phyloP scores from a whole-genome alignment of 2,113 vertebrate genomes.

The Mirounga angustirostris region DNA sequence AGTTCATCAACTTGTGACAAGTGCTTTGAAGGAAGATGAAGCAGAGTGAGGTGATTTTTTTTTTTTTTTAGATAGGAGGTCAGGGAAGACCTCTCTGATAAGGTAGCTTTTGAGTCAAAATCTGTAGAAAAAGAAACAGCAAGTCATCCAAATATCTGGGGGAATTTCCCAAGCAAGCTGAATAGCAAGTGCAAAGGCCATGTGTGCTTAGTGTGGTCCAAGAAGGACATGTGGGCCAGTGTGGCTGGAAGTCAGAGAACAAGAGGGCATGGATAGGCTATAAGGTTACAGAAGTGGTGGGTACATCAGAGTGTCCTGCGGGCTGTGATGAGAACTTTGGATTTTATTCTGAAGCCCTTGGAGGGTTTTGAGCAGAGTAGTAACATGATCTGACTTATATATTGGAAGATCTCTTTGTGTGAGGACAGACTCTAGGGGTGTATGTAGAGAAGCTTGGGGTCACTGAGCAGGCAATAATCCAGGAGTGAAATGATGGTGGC shows the following conservation, averaged over 20 bases:
- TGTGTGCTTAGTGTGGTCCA: background rate
- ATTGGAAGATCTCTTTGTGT: background rate
- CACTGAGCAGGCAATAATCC: background rate
- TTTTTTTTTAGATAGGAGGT: background rate
- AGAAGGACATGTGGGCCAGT: background rate
- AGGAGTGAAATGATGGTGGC: background rate
- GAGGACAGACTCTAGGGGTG: background rate
- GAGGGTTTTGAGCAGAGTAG: background rate
- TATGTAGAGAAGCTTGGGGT: background rate
- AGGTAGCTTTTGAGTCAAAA: background rate
- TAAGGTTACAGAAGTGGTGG: background rate
- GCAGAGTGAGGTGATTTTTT: background rate
- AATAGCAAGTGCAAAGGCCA: background rate
- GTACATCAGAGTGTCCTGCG: background rate
- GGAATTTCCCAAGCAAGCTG: slow-evolving; percentile 16
- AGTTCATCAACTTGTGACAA: background rate
- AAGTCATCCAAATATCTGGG: background rate
- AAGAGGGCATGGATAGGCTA: background rate
- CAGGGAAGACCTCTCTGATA: background rate
- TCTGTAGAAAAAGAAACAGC: background rate
- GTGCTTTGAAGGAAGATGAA: slow-evolving; percentile 41
- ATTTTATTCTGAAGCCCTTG: slow-evolving; percentile 33
- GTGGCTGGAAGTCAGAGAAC: background rate
- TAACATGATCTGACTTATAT: background rate
- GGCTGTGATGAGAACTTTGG: background rate